Evolutionary conservation across 2,888 invertebrate genomes (phyloP).

Genomic region (Agriopis leucophaearia): DNA sequence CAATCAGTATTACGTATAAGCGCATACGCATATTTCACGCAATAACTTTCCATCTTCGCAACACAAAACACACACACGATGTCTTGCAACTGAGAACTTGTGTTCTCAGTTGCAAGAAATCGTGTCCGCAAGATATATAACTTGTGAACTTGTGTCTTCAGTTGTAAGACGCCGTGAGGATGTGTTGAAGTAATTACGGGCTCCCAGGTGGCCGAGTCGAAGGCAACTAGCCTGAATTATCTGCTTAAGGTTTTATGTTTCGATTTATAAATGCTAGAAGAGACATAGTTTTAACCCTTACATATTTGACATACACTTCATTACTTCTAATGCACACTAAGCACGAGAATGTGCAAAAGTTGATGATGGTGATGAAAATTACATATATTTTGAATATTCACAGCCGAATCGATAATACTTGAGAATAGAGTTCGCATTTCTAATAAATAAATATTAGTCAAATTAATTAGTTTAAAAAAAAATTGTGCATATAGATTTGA

Average conservation of each 20-base stretch:
- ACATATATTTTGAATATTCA: too few relatives aligned
- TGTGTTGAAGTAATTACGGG: constrained; percentile 74
- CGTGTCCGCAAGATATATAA: constrained; percentile 10
- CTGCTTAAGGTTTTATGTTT: constrained; percentile 71
- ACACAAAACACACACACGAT: too few relatives aligned
- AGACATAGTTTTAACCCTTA: constrained; percentile 26
- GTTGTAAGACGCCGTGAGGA: constrained; percentile 58
- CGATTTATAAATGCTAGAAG: constrained; percentile 52
- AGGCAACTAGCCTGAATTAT: constrained; percentile 77
- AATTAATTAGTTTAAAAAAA: too few relatives aligned
- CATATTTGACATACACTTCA: too few relatives aligned
- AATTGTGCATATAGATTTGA: too few relatives aligned
- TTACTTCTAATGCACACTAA: too few relatives aligned
- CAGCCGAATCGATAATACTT: too few relatives aligned
- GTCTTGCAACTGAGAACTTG: constrained; percentile 4
- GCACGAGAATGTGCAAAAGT: too few relatives aligned
- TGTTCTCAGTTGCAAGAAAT: not conserved
- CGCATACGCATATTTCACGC: not conserved
- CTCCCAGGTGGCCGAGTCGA: constrained; percentile 77
- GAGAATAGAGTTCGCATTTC: too few relatives aligned
- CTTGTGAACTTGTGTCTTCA: constrained; percentile 33
- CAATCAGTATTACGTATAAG: too few relatives aligned
- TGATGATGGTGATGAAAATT: too few relatives aligned
- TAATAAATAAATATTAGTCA: too few relatives aligned
- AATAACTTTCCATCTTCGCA: not conserved